A percentile compares a stretch with the other conserved stretches of the same genome.
phyloP scores from a whole-genome alignment of 2,113 vertebrate species.

The Malurus melanocephalus region DNA sequence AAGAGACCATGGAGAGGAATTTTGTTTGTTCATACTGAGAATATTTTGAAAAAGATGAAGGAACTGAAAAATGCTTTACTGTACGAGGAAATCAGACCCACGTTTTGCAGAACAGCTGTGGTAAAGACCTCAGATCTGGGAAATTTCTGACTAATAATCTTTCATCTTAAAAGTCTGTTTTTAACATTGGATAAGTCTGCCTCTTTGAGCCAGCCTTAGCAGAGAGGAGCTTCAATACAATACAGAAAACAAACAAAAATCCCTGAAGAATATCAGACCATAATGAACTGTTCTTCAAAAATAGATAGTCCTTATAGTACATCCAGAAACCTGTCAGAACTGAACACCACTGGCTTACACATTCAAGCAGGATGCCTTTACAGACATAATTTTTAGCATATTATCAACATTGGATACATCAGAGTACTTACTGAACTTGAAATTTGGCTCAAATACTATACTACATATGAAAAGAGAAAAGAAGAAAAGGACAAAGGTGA shows the following conservation, averaged over 20 bases:
- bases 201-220: background rate
- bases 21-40: background rate
- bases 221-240: background rate
- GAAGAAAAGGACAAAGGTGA: background rate
- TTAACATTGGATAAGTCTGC: background rate
- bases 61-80: background rate
- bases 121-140: constrained; percentile 13
- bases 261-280: background rate
- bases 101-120: constrained; percentile 1
- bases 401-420: background rate
- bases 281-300: background rate
- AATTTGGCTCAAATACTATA: background rate
- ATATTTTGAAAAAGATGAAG: background rate
- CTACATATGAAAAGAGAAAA: background rate
- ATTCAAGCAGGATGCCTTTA: background rate
- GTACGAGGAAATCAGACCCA: background rate
- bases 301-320: background rate
- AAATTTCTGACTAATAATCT: background rate
- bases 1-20: background rate
- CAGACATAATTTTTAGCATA: background rate
- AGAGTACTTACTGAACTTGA: background rate
- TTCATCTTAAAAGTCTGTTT: background rate
- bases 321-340: constrained; percentile 21
- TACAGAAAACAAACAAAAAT: constrained; percentile 1
- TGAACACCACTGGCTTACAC: background rate